Conservation (phyloP, 2,797 vertebrate species). For the Gymnopithys bicolor region DNA sequence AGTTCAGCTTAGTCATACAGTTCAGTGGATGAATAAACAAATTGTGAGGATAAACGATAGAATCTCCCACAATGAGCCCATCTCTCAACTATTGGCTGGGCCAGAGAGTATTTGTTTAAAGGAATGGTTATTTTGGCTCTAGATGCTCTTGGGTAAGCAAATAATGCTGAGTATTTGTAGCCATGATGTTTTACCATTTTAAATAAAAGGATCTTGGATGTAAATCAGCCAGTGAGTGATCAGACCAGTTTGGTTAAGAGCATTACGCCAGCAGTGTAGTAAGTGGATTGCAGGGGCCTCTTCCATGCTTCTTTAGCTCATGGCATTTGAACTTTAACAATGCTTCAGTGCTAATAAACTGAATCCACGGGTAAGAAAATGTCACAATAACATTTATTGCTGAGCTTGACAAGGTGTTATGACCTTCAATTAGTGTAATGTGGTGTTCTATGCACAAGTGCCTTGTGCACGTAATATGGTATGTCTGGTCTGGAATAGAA, state of each 20-base stretch:
- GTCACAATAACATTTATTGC: not conserved
- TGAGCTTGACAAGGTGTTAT: not conserved
- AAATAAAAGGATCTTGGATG: not conserved
- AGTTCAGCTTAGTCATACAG: not conserved
- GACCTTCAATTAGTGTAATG: not conserved
- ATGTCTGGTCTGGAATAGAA: not conserved
- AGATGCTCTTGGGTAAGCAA: not conserved
- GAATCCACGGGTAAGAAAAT: not conserved
- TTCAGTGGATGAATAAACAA: not conserved
- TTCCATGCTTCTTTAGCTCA: not conserved
- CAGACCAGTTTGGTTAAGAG: not conserved
- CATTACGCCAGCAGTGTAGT: not conserved
- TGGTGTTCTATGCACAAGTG: not conserved
- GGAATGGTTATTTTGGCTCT: not conserved
- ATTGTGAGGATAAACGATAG: not conserved
- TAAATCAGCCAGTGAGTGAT: not conserved
- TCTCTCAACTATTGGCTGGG: not conserved
- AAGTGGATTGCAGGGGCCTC: not conserved
- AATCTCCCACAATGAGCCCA: not conserved
- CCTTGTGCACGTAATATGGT: rapidly evolving
- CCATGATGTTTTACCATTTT: not conserved
- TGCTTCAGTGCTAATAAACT: not conserved
- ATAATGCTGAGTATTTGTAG: not conserved
- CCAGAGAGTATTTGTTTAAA: not conserved
- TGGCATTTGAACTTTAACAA: not conserved